phyloP scores from a whole-genome alignment of 2,113 vertebrate genomes.

The Tragelaphus imberbis region DNA sequence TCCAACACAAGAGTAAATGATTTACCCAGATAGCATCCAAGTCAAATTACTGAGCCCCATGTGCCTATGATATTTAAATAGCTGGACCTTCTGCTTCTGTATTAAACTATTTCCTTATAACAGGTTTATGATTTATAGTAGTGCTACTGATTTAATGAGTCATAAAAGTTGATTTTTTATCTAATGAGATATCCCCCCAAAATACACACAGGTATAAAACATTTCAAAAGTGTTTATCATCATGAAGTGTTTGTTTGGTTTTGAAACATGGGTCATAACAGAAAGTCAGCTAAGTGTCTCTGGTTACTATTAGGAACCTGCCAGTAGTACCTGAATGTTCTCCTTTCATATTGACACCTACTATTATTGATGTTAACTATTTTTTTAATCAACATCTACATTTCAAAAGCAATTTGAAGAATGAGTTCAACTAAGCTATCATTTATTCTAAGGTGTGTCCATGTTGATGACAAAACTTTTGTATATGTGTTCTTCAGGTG shows the following conservation, averaged over 20 bases:
- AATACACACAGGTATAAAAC: background rate
- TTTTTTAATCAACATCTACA: background rate
- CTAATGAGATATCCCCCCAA: background rate
- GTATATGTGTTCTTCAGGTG: background rate
- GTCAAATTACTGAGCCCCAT: slow-evolving; percentile 48
- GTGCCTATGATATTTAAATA: slow-evolving; percentile 54
- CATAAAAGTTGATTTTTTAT: slow-evolving; percentile 35
- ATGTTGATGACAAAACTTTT: background rate
- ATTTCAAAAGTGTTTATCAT: background rate
- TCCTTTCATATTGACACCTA: background rate
- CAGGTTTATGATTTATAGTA: slow-evolving; percentile 59
- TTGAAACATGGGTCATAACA: background rate
- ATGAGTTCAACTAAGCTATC: background rate
- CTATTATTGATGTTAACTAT: background rate
- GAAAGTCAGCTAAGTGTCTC: background rate
- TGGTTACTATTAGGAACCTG: background rate
- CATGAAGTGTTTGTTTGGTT: background rate
- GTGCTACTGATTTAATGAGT: slow-evolving; percentile 53
- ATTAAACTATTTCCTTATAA: slow-evolving; percentile 46
- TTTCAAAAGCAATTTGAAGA: background rate
- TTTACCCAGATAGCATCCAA: slow-evolving; percentile 37
- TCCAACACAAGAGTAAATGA: background rate
- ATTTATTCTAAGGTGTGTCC: background rate
- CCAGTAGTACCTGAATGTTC: background rate
- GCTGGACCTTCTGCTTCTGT: slow-evolving; percentile 42